A percentile compares a stretch with the other conserved stretches of the same genome.
phyloP scores from a whole-genome alignment of 2,113 vertebrate species.

The Pseudorectes ferrugineus region DNA sequence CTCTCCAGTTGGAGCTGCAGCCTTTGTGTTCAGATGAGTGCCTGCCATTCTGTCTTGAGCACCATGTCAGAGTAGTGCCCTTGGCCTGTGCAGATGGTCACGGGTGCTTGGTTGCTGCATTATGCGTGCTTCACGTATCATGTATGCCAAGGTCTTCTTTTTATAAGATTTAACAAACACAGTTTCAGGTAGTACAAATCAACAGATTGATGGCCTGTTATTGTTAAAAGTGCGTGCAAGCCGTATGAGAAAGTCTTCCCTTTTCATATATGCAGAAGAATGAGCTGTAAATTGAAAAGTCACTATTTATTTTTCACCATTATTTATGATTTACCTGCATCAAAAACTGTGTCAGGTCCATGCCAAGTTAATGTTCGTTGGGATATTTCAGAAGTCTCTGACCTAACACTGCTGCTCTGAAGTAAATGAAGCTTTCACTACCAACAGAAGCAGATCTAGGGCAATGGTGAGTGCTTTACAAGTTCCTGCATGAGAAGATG shows the following conservation, averaged over 20 bases:
- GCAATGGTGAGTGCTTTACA: not conserved
- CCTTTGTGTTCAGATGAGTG: not conserved
- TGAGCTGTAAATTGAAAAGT: not conserved
- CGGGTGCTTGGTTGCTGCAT: not conserved
- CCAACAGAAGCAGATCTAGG: not conserved
- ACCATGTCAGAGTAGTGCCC: not conserved
- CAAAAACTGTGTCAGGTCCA: not conserved
- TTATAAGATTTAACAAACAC: not conserved
- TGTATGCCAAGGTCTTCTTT: not conserved
- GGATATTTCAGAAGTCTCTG: not conserved
- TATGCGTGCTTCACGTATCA: accelerated
- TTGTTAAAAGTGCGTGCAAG: not conserved
- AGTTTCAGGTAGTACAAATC: not conserved
- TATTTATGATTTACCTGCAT: not conserved
- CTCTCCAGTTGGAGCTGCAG: not conserved
- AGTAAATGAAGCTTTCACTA: not conserved
- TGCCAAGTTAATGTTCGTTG: not conserved
- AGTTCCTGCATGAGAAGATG: not conserved
- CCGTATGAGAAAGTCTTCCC: not conserved
- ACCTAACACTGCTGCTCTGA: not conserved
- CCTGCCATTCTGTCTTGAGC: not conserved
- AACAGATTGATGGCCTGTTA: not conserved
- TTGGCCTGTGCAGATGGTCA: not conserved
- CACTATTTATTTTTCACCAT: not conserved
- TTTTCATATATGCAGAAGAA: not conserved